phyloP scores from a whole-genome alignment of 2,888 invertebrate species.

The Drosophila imparisetae region DNA sequence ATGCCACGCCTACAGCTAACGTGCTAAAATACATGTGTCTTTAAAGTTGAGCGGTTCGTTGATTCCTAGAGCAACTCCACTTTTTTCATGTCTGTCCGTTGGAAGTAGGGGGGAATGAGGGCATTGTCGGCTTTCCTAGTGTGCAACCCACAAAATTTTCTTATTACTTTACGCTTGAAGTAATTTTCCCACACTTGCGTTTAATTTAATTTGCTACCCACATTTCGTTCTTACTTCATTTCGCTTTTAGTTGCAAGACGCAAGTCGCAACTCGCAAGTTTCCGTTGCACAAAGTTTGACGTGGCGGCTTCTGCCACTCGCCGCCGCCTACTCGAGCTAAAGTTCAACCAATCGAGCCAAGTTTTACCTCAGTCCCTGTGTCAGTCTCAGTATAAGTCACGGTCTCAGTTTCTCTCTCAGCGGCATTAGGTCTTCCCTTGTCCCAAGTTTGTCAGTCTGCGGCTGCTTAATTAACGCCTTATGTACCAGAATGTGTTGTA shows the following conservation, averaged over 20 bases:
- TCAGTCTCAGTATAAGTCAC: slow-evolving; percentile 1
- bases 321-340: slow-evolving; percentile 27
- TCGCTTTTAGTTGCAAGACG: slow-evolving; percentile 49
- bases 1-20: slow-evolving; percentile 40
- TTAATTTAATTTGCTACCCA: slow-evolving; percentile 71
- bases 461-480: slow-evolving; percentile 64
- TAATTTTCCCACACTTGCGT: slow-evolving; percentile 76
- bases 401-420: slow-evolving; percentile 6
- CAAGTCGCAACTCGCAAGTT: slow-evolving; percentile 26
- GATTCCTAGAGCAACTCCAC: not conserved
- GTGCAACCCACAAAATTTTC: slow-evolving; percentile 63
- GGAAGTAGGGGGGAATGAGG: not conserved
- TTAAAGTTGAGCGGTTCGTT: slow-evolving; percentile 52
- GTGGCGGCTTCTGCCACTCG: slow-evolving; percentile 14
- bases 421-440: slow-evolving; percentile 21
- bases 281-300: slow-evolving; percentile 43
- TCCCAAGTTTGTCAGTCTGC: slow-evolving; percentile 27
- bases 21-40: slow-evolving; percentile 30
- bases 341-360: slow-evolving; percentile 25
- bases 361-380: slow-evolving; percentile 24
- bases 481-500: slow-evolving; percentile 44
- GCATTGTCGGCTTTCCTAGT: slow-evolving; percentile 27
- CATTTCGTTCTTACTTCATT: slow-evolving; percentile 42
- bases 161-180: slow-evolving; percentile 71
- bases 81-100: not conserved